These are phyloP conservation scores for honey bee (Apis mellifera) DNA, from an alignment of 1,140 invertebrate genomes.

Conservation along the genomic window DNA sequence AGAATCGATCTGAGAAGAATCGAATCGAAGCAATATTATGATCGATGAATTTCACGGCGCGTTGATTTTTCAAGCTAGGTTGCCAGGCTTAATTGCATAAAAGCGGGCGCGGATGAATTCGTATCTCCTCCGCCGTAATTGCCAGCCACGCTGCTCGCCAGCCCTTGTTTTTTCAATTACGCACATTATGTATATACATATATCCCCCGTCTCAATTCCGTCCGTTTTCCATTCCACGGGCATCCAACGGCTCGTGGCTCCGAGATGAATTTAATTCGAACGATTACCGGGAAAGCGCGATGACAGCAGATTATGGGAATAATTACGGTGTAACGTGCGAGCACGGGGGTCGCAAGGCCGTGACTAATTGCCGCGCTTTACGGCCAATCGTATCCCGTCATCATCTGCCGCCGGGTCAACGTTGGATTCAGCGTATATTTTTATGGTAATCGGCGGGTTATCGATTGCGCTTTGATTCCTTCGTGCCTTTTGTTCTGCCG, in stretches of 20 bases:
- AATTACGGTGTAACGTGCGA: slow-evolving; percentile 48
- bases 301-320: slow-evolving; percentile 67
- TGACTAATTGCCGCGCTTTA: slow-evolving; percentile 63
- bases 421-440: slow-evolving; percentile 41
- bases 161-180: slow-evolving; percentile 55
- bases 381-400: slow-evolving; percentile 43
- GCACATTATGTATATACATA: slow-evolving; percentile 51
- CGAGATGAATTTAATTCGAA: slow-evolving; percentile 42
- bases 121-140: slow-evolving; percentile 51
- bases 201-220: slow-evolving; percentile 9
- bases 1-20: background rate
- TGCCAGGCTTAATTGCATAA: slow-evolving; percentile 38
- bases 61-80: background rate
- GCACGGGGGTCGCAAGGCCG: slow-evolving; percentile 45
- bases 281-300: slow-evolving; percentile 65
- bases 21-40: background rate
- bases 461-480: slow-evolving; percentile 31
- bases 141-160: slow-evolving; percentile 39
- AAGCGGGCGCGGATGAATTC: slow-evolving; percentile 44
- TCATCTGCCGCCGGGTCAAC: slow-evolving; percentile 49
- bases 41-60: background rate
- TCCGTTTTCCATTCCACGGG: background rate
- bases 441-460: slow-evolving; percentile 46
- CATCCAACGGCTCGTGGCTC: slow-evolving; percentile 31
- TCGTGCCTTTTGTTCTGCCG: background rate